A percentile compares a stretch with the other conserved stretches of the same genome.
Conservation (phyloP, 92 coral and sea anemone genomes). For the Porites cylindrica region DNA sequence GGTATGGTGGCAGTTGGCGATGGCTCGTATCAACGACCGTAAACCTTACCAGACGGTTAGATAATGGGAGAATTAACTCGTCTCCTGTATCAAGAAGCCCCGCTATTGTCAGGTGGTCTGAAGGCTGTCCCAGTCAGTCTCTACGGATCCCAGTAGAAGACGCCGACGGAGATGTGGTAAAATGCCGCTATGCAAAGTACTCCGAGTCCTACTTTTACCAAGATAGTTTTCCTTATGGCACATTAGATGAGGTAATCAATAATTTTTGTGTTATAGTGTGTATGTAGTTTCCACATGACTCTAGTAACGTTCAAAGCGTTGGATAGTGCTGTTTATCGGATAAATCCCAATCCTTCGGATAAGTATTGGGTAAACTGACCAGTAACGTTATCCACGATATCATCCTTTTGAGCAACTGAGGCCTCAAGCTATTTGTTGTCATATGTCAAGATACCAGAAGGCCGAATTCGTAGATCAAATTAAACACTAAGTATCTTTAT, state of each 20-base stretch:
- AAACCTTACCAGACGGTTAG: constrained; percentile 50
- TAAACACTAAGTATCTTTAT: too few relatives aligned
- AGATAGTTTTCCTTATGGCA: constrained; percentile 48
- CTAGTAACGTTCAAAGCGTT: too few relatives aligned
- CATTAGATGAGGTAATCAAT: constrained; percentile 45
- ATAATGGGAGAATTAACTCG: constrained; percentile 60
- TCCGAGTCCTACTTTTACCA: constrained; percentile 29
- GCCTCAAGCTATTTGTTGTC: too few relatives aligned
- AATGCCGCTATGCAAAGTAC: constrained; percentile 52
- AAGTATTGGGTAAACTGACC: too few relatives aligned
- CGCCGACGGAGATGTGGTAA: constrained; percentile 61
- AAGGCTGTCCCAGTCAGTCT: constrained; percentile 43
- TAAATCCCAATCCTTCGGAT: too few relatives aligned
- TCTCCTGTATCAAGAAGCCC: constrained; percentile 68
- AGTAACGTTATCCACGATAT: too few relatives aligned
- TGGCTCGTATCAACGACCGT: constrained; percentile 45
- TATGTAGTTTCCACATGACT: too few relatives aligned
- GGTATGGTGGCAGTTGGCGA: neutral
- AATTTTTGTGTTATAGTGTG: too few relatives aligned
- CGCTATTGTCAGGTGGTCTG: constrained; percentile 52
- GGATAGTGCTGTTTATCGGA: too few relatives aligned
- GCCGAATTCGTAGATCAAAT: too few relatives aligned
- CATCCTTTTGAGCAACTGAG: too few relatives aligned
- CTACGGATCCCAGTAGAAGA: constrained; percentile 65
- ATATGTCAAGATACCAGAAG: too few relatives aligned